Evolutionary conservation across 2,113 vertebrate genomes (phyloP).

Genomic region (Bucco capensis): DNA sequence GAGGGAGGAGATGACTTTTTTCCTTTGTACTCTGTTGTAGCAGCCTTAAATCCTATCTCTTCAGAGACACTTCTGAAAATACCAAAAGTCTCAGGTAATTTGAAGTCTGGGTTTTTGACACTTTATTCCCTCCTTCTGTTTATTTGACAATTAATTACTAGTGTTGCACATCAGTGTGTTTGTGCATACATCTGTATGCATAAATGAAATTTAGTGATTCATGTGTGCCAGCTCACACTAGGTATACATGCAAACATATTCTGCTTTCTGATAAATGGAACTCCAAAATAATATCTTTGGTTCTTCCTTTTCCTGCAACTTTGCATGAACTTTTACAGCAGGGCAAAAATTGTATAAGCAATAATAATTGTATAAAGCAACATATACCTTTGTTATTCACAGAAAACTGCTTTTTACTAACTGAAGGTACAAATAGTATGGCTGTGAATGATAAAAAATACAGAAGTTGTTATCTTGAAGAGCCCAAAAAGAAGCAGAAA

Average conservation of each 20-base stretch:
- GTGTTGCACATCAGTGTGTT: background rate
- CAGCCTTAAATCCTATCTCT: background rate
- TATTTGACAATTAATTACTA: background rate
- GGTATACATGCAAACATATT: background rate
- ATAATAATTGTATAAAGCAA: background rate
- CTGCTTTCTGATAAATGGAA: background rate
- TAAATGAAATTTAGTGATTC: background rate
- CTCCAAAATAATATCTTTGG: background rate
- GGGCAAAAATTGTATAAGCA: background rate
- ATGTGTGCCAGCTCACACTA: background rate
- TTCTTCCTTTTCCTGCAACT: background rate
- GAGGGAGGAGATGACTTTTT: background rate
- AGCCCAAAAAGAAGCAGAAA: background rate
- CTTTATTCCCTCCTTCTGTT: background rate
- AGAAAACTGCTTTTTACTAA: background rate
- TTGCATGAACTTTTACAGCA: background rate
- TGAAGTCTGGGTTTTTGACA: background rate
- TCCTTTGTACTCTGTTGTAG: background rate
- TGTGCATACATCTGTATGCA: background rate
- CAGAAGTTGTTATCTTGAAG: background rate
- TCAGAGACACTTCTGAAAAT: background rate
- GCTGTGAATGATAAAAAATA: background rate
- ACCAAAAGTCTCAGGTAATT: background rate
- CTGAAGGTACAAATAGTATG: background rate
- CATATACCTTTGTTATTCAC: background rate